A percentile compares a stretch with the other conserved stretches of the same genome.
These are phyloP conservation scores for Tympanuchus pallidicinctus DNA, from an alignment of 2,113 vertebrate genomes.

Conservation along the genomic window DNA sequence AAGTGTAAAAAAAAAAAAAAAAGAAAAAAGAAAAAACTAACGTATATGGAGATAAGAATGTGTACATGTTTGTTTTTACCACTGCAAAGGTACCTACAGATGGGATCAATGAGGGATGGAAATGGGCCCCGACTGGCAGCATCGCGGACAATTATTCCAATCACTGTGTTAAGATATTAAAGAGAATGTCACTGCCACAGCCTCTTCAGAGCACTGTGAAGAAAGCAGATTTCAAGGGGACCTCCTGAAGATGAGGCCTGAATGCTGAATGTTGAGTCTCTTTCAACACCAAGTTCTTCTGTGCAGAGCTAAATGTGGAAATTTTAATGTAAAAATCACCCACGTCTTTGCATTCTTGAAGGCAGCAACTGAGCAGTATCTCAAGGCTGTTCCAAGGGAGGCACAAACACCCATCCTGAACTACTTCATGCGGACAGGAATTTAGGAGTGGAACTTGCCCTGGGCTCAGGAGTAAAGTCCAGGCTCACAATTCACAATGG, in stretches of 20 bases:
- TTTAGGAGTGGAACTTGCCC: background rate
- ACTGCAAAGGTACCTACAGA: background rate
- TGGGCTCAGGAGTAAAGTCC: background rate
- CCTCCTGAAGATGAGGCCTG: background rate
- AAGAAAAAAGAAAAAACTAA: background rate
- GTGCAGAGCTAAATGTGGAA: background rate
- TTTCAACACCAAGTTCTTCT: background rate
- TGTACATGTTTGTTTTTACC: background rate
- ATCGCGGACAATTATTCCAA: background rate
- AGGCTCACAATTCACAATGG: accelerated
- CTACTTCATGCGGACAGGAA: background rate
- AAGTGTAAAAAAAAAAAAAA: too few species aligned
- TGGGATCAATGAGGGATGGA: background rate
- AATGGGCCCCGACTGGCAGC: background rate
- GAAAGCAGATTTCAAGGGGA: background rate
- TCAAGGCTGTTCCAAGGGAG: background rate
- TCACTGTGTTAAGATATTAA: background rate
- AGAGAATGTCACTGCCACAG: background rate
- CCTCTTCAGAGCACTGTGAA: background rate
- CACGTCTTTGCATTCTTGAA: background rate
- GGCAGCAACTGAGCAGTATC: background rate
- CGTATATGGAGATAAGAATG: background rate
- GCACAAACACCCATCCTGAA: background rate
- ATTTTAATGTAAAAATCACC: background rate
- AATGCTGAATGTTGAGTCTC: background rate